Conservation (phyloP, 1,140 invertebrate genomes). For the Tetragnatha versicolor region DNA sequence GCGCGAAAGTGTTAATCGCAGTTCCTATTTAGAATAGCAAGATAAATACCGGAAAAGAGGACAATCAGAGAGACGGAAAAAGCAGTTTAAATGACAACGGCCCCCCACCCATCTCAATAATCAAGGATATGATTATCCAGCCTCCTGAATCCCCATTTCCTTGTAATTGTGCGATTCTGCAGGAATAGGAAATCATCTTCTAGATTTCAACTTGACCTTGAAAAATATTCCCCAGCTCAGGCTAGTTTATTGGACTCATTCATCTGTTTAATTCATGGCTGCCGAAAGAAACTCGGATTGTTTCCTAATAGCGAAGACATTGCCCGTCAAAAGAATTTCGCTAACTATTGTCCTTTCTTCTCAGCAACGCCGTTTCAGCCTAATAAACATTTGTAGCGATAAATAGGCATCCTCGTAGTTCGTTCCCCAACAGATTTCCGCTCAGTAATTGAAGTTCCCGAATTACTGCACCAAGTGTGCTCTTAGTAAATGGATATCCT, state of each 20-base stretch:
- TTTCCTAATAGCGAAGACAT: not conserved
- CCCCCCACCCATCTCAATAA: constrained; percentile 8
- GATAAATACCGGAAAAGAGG: constrained; percentile 13
- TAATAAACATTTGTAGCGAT: constrained; percentile 51
- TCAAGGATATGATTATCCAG: not conserved
- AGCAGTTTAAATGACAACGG: constrained; percentile 45
- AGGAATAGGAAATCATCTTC: constrained; percentile 9
- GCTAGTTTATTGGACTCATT: not conserved
- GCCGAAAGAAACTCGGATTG: constrained; percentile 8
- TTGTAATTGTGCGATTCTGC: not conserved
- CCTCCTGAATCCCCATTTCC: constrained; percentile 1
- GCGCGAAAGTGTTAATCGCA: constrained; percentile 5
- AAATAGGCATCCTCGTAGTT: constrained; percentile 29
- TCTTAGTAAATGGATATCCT: constrained; percentile 48
- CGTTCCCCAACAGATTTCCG: constrained; percentile 43
- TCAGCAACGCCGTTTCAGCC: constrained; percentile 20
- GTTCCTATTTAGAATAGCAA: not conserved
- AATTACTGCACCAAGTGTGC: constrained; percentile 37
- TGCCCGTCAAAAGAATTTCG: constrained; percentile 18
- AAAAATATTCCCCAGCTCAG: not conserved
- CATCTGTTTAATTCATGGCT: not conserved
- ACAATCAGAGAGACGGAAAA: constrained; percentile 23
- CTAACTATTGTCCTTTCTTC: constrained; percentile 25
- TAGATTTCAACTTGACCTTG: not conserved
- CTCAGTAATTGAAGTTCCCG: constrained; percentile 52